A percentile compares a stretch with the other conserved stretches of the same genome.
Evolutionary conservation across 1,140 invertebrate genomes (phyloP).

Genomic region (Sarcophaga bullata): DNA sequence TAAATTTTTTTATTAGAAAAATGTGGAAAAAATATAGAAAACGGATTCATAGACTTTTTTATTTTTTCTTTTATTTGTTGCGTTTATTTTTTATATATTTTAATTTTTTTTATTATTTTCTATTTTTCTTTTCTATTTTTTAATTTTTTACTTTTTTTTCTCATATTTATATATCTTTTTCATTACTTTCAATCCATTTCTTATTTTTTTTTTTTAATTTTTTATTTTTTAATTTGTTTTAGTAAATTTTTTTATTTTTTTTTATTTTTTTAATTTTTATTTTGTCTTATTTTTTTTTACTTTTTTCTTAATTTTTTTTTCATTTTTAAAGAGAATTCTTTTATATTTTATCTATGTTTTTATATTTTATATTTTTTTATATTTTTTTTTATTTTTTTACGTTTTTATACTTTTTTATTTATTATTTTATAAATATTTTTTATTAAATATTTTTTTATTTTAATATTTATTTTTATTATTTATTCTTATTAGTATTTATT

Average conservation of each 20-base stretch:
- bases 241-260: neutral
- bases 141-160: neutral
- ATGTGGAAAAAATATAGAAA: neutral
- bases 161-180: neutral
- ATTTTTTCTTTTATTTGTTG: neutral
- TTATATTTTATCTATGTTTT: too few relatives aligned
- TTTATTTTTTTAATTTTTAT: neutral
- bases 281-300: neutral
- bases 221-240: neutral
- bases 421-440: neutral
- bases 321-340: too few relatives aligned
- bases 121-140: neutral
- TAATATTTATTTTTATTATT: neutral
- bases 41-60: neutral
- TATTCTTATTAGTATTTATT: neutral
- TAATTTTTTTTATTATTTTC: too few relatives aligned
- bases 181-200: neutral
- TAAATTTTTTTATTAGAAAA: too few relatives aligned
- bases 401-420: neutral
- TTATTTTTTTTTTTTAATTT: neutral
- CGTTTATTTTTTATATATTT: neutral
- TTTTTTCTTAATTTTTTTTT: neutral
- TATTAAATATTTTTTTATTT: neutral
- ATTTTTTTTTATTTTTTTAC: too few relatives aligned
- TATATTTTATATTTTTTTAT: neutral